phyloP scores from a whole-genome alignment of 2,113 vertebrate genomes.

The Ornithorhynchus anatinus region DNA sequence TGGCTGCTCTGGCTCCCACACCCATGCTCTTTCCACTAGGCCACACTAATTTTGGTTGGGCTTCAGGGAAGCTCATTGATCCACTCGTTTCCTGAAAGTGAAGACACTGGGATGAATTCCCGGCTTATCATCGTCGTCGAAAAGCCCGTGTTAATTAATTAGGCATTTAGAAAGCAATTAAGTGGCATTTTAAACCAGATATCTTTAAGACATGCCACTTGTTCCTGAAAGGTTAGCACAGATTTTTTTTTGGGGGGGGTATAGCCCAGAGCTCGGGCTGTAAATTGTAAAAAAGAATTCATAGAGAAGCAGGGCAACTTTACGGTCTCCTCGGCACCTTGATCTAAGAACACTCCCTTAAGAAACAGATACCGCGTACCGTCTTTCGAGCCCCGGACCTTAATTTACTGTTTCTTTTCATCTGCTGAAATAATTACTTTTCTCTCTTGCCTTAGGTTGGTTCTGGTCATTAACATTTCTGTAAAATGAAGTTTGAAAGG shows the following conservation, averaged over 20 bases:
- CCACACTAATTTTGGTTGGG: too few species aligned
- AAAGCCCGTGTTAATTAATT: background rate
- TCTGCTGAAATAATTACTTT: slow-evolving; percentile 78
- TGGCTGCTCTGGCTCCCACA: too few species aligned
- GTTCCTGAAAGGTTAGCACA: slow-evolving; percentile 41
- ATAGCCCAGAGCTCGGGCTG: slow-evolving; percentile 34
- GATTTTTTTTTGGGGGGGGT: slow-evolving; percentile 11
- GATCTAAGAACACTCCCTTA: slow-evolving; percentile 57
- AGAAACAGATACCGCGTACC: slow-evolving; percentile 41
- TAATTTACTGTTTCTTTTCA: slow-evolving; percentile 81
- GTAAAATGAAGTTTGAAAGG: slow-evolving; percentile 75
- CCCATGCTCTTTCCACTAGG: too few species aligned
- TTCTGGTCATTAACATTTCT: slow-evolving; percentile 80
- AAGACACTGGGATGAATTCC: background rate
- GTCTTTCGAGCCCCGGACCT: slow-evolving; percentile 56
- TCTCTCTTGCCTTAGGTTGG: slow-evolving; percentile 69
- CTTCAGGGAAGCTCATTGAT: too few species aligned
- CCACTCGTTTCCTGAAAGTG: background rate
- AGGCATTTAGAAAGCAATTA: slow-evolving; percentile 26
- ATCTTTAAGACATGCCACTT: slow-evolving; percentile 23
- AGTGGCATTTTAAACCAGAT: slow-evolving; percentile 31
- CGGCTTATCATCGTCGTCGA: background rate
- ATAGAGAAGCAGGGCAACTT: slow-evolving; percentile 32
- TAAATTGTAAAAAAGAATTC: slow-evolving; percentile 47
- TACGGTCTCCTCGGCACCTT: slow-evolving; percentile 47